phyloP scores from a whole-genome alignment of 2,113 vertebrate genomes.

The Dipodomys ordii region DNA sequence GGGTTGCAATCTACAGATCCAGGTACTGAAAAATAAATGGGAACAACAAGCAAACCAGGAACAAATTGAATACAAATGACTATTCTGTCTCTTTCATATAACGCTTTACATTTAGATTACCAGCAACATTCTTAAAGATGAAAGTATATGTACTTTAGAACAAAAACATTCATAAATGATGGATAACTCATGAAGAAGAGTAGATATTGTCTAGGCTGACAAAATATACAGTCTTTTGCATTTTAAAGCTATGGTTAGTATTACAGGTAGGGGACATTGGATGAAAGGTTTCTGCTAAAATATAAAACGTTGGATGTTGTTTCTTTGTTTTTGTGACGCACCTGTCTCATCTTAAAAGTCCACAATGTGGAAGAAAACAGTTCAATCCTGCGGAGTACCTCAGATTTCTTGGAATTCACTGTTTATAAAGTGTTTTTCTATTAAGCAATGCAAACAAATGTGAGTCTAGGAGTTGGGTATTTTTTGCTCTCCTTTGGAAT shows the following conservation, averaged over 20 bases:
- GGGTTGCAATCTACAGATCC: not conserved
- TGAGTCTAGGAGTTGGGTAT: not conserved
- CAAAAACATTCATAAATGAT: not conserved
- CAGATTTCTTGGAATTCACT: not conserved
- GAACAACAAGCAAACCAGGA: not conserved
- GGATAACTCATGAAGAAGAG: not conserved
- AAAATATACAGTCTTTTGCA: not conserved
- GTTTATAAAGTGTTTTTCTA: not conserved
- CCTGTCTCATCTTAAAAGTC: not conserved
- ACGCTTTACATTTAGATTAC: not conserved
- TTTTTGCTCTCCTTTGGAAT: not conserved
- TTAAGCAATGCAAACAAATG: not conserved
- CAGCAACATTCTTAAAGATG: not conserved
- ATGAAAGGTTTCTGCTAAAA: not conserved
- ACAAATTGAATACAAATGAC: conserved; percentile 28
- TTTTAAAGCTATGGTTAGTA: not conserved
- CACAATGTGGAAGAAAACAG: not conserved
- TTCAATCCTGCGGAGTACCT: too few species aligned
- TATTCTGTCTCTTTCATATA: not conserved
- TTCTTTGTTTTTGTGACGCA: not conserved
- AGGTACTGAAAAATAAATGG: not conserved
- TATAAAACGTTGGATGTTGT: not conserved
- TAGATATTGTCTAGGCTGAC: not conserved
- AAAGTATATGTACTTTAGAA: not conserved
- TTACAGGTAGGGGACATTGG: not conserved